Base-by-base conservation (phyloP, 1,140 invertebrate species). In the Macrocentrus cingulum region DNA sequence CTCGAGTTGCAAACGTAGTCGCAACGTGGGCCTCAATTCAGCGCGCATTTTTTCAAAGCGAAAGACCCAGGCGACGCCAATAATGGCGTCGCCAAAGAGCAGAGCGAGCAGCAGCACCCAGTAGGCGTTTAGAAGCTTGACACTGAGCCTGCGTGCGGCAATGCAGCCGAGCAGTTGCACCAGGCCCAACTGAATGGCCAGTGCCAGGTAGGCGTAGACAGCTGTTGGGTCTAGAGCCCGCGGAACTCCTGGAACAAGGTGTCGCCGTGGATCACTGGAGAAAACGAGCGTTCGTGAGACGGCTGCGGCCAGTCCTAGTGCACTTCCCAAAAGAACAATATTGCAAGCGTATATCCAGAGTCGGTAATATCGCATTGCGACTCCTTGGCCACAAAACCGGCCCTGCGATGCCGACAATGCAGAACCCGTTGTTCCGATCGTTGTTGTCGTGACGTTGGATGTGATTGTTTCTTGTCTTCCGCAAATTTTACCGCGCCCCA, bases 331-430 rank as follows among this genome's bases (percentile, higher is more conserved):
- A 71, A 94, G 83, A 60, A 91, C 91, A 74, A 88, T 86, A 82
- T 94, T 94, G 86, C 91, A 93, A 69, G 90, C 89, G 84, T 94
- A 94, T 73, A 94, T 94, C 91, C 91, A 94, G 70, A 94, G 85
- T 76, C 91, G 88, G 82, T 95, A 95, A 84, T 94, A 94, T 80
- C 83, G 76, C 78, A 80, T 80, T 60, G 76, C 78, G 75, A 80
- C 69, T 68, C 72, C 74, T 69, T 75, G 68, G 54, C 69, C 67
- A 60, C 66, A 69, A 61, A 59, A 64, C 65, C 69, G 65, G 66
- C 65, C 64, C 60, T 63, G 56, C 44, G 65, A 57, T 42, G 63
- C 66, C 39, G 62, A 51, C 63, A 59, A 52, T 19, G 66, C 61
- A 55, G 66, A 62, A 57, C 62, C 61, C 57, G 51, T 32, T 25